A percentile compares a stretch with the other conserved stretches of the same genome.
phyloP scores from a whole-genome alignment of 1,140 invertebrate species.

The Drosophila dunni region DNA sequence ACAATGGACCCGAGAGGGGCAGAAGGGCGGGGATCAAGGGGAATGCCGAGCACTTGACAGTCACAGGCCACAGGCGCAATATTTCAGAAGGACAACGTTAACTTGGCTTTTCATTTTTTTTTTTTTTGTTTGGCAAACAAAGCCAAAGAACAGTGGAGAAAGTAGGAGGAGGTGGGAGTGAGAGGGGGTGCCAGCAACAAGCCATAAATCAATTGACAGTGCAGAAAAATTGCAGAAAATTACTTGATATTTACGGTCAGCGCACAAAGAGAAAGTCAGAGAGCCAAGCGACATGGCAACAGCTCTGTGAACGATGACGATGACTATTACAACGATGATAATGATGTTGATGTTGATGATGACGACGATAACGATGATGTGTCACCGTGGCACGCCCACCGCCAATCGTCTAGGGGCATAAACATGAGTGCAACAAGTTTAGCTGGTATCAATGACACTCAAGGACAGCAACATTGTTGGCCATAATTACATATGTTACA shows the following conservation, averaged over 20 bases:
- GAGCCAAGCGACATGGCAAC: constrained; percentile 14
- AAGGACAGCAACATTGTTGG: constrained; percentile 67
- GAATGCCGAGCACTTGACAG: constrained; percentile 60
- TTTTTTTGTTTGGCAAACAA: constrained; percentile 70
- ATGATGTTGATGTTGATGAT: background rate
- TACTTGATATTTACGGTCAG: constrained; percentile 80
- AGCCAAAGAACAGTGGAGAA: constrained; percentile 19
- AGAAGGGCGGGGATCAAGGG: background rate
- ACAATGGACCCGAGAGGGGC: constrained; percentile 7
- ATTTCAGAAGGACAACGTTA: constrained; percentile 53
- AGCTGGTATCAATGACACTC: constrained; percentile 68
- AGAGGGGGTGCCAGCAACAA: constrained; percentile 45
- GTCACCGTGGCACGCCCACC: constrained; percentile 18
- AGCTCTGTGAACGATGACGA: background rate
- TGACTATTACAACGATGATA: background rate
- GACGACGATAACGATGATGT: background rate
- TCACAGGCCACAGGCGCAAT: constrained; percentile 53
- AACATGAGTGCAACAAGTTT: constrained; percentile 66
- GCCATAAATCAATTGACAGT: constrained; percentile 78
- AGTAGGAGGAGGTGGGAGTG: background rate
- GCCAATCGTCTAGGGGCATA: background rate
- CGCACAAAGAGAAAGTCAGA: constrained; percentile 42
- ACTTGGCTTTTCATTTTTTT: constrained; percentile 62
- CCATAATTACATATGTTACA: constrained; percentile 76
- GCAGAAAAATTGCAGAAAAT: constrained; percentile 81